Evolutionary conservation across 1,140 invertebrate species (phyloP).

Genomic region (Trichonephila clavata): DNA sequence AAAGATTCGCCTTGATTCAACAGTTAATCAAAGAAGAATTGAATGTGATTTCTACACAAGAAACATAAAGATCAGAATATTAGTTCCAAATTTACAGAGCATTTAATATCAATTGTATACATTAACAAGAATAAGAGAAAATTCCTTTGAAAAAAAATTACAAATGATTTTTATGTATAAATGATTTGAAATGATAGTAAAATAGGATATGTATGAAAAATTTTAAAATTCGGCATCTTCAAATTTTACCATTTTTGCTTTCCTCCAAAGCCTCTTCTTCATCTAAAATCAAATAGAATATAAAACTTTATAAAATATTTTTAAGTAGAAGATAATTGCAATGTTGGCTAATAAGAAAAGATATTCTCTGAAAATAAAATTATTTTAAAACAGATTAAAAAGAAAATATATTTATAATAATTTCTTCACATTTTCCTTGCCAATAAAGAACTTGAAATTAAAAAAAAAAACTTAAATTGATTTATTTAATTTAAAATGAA

Average conservation of each 20-base stretch:
- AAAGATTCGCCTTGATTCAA: not conserved
- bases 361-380: not conserved
- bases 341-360: not conserved
- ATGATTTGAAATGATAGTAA: not conserved
- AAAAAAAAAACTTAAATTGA: too few species aligned
- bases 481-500: too few species aligned
- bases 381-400: too few species aligned
- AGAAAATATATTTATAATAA: too few species aligned
- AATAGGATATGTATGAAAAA: not conserved
- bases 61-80: too few species aligned
- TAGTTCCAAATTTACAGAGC: too few species aligned
- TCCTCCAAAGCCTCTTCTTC: constrained; percentile 79
- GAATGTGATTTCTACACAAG: not conserved
- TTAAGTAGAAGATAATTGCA: not conserved
- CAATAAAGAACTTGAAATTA: too few species aligned
- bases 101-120: not conserved
- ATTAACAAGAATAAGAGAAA: not conserved
- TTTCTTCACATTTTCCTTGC: too few species aligned
- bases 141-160: not conserved
- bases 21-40: not conserved
- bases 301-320: not conserved
- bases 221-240: constrained; percentile 66
- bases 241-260: constrained; percentile 79
- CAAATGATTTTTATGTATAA: not conserved
- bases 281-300: not conserved